A percentile compares a stretch with the other conserved stretches of the same genome.
phyloP scores from a whole-genome alignment of 1,140 invertebrate genomes.

The Tenebrio molitor region DNA sequence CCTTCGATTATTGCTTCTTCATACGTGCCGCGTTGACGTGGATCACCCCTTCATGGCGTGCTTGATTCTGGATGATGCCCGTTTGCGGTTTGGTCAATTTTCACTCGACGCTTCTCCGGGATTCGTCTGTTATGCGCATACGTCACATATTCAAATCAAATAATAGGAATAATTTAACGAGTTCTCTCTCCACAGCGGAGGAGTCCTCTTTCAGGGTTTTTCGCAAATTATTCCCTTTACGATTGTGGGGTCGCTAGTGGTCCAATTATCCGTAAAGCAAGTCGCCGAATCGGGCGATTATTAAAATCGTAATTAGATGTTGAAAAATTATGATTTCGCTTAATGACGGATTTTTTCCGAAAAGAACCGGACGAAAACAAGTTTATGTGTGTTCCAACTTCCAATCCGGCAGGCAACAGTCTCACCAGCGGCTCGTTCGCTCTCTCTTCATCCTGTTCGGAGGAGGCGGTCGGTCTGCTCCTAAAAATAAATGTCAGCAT shows the following conservation, averaged over 20 bases:
- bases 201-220: slow-evolving; percentile 26
- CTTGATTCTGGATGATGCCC: slow-evolving; percentile 37
- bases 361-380: slow-evolving; percentile 57
- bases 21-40: not conserved
- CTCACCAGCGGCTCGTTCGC: slow-evolving; percentile 9
- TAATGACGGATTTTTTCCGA: slow-evolving; percentile 36
- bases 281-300: not conserved
- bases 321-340: slow-evolving; percentile 35
- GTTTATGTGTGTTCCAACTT: slow-evolving; percentile 50
- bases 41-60: slow-evolving; percentile 10
- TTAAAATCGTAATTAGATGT: slow-evolving; percentile 17
- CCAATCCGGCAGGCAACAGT: slow-evolving; percentile 18
- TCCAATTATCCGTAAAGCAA: slow-evolving; percentile 5
- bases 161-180: slow-evolving; percentile 50
- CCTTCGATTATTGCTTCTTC: slow-evolving; percentile 12
- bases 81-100: slow-evolving; percentile 50
- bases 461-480: slow-evolving; percentile 23
- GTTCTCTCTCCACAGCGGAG: slow-evolving; percentile 6
- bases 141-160: slow-evolving; percentile 50
- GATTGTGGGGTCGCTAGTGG: not conserved
- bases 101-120: slow-evolving; percentile 35
- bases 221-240: slow-evolving; percentile 13
- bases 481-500: slow-evolving; percentile 31
- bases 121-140: slow-evolving; percentile 54
- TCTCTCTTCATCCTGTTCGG: slow-evolving; percentile 56